Conservation (phyloP, 2,113 vertebrate genomes). For the Xiphorhynchus elegans region DNA sequence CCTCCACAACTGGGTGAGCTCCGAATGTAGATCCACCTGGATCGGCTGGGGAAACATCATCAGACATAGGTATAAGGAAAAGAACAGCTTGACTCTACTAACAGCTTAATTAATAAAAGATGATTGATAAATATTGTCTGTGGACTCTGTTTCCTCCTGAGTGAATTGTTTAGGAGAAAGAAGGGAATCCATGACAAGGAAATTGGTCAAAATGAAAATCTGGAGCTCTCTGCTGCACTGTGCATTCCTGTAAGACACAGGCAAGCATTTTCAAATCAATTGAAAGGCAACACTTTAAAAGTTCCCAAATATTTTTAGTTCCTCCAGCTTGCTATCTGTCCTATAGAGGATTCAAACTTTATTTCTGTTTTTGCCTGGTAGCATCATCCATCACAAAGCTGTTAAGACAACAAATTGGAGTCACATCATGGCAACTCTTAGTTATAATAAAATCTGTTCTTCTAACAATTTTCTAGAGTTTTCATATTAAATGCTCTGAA, state of each 20-base stretch:
- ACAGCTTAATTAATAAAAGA: background rate
- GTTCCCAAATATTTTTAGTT: background rate
- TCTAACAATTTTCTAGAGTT: background rate
- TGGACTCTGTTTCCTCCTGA: background rate
- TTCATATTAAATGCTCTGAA: background rate
- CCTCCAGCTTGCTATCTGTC: background rate
- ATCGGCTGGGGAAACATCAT: background rate
- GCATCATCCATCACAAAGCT: background rate
- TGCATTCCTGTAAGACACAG: background rate
- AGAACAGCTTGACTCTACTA: background rate
- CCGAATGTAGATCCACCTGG: accelerated
- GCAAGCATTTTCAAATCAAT: background rate
- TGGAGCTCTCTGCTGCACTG: background rate
- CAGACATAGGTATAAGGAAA: background rate
- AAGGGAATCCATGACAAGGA: background rate
- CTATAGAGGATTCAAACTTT: background rate
- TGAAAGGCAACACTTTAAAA: background rate
- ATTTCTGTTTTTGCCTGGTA: background rate
- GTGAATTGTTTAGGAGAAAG: background rate
- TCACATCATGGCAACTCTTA: background rate
- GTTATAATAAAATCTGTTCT: background rate
- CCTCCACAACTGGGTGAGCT: background rate
- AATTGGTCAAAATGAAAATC: background rate
- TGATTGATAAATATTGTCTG: background rate
- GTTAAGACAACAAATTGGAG: background rate